Conservation (phyloP, 2,888 invertebrate genomes). For the Epinotia bilunana region DNA sequence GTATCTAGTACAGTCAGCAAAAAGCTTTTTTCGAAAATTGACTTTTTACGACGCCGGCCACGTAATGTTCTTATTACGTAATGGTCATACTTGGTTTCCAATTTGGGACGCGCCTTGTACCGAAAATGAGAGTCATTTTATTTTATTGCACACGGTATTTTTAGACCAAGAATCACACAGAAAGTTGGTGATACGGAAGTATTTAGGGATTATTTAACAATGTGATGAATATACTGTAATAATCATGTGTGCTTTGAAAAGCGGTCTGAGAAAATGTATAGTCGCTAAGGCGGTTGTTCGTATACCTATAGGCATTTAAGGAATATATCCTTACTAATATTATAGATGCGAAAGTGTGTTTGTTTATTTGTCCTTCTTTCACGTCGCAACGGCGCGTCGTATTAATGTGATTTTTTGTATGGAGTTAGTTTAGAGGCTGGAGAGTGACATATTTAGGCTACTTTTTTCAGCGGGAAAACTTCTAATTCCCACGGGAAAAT, state of each 20-base stretch:
- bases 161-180: conserved; percentile 16
- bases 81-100: conserved; percentile 24
- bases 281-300: no score
- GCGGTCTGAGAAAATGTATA: no score
- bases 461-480: no score
- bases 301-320: no score
- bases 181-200: conserved; percentile 5
- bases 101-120: conserved; percentile 25
- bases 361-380: no score
- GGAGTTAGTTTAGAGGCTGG: no score
- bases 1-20: background rate
- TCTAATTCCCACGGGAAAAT: no score
- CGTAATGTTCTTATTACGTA: conserved; percentile 27
- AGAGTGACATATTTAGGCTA: no score
- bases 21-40: conserved; percentile 5
- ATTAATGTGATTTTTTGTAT: no score
- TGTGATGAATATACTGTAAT: background rate
- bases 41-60: conserved; percentile 6
- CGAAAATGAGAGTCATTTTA: conserved; percentile 42
- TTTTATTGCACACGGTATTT: conserved; percentile 36
- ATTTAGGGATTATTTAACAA: background rate
- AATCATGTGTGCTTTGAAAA: background rate
- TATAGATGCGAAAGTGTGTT: no score
- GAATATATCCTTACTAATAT: no score
- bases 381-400: no score